Conservation (phyloP, 2,113 vertebrate species). For the Corydoras sp. region DNA sequence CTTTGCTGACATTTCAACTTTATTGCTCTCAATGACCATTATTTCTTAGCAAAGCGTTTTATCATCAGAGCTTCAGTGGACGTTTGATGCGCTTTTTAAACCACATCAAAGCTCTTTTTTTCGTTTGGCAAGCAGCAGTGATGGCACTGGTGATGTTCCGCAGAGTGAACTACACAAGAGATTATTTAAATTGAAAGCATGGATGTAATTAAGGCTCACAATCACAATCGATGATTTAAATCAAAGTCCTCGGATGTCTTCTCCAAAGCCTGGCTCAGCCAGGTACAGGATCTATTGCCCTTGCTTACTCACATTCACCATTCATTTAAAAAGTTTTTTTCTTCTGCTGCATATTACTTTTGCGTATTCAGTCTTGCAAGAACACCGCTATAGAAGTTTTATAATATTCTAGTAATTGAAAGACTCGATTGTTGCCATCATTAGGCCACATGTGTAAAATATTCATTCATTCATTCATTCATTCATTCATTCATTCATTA, state of each 20-base stretch:
- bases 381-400: too few species aligned
- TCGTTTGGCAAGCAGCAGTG: background rate
- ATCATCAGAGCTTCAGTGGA: background rate
- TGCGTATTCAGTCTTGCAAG: too few species aligned
- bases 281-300: background rate
- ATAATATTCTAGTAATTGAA: too few species aligned
- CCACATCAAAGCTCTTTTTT: background rate
- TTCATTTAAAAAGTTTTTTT: background rate
- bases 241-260: background rate
- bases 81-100: constrained; percentile 2
- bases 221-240: constrained; percentile 1
- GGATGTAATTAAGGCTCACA: constrained; percentile 2
- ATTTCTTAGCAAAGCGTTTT: background rate
- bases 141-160: background rate
- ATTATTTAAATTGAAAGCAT: background rate
- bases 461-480: too few species aligned
- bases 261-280: background rate
- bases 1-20: constrained; percentile 6
- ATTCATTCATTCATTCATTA: too few species aligned
- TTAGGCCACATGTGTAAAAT: too few species aligned
- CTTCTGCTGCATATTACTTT: background rate
- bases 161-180: background rate
- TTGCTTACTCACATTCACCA: background rate
- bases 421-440: too few species aligned
- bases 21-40: constrained; percentile 18